Evolutionary conservation across 1,140 invertebrate species (phyloP).

Genomic region (Achroia grisella): DNA sequence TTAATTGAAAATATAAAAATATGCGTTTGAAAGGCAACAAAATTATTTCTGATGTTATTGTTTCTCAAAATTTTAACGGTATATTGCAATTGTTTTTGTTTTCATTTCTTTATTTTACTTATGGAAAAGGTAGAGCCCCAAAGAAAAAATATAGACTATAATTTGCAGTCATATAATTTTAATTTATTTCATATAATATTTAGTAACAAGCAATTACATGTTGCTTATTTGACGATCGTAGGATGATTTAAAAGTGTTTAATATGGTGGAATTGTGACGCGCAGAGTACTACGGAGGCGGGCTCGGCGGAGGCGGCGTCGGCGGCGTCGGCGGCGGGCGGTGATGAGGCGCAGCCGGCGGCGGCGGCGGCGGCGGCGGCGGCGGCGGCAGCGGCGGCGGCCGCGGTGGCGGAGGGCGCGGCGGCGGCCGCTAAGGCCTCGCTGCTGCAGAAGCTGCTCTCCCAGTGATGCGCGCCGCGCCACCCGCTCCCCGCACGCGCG

Average conservation of each 20-base stretch:
- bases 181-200: too few species aligned
- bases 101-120: too few species aligned
- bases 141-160: too few species aligned
- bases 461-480: constrained; percentile 74
- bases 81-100: too few species aligned
- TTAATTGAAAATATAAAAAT: too few species aligned
- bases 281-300: constrained; percentile 86
- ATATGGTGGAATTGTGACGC: not conserved
- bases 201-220: too few species aligned
- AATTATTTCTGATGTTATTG: too few species aligned
- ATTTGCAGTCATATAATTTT: too few species aligned
- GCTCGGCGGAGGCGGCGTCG: constrained; percentile 43
- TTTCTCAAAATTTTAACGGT: too few species aligned
- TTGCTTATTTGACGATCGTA: too few species aligned
- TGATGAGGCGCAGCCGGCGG: constrained; percentile 33
- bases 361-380: constrained; percentile 9
- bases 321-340: constrained; percentile 65
- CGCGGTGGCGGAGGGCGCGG: constrained; percentile 36
- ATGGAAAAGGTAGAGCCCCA: too few species aligned
- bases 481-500: constrained; percentile 11
- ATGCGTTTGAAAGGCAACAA: too few species aligned
- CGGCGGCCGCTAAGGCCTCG: constrained; percentile 81
- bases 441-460: constrained; percentile 85
- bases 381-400: constrained; percentile 9
- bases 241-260: not conserved